Conservation (phyloP, 2,888 invertebrate species). For the Venusia cambrica region DNA sequence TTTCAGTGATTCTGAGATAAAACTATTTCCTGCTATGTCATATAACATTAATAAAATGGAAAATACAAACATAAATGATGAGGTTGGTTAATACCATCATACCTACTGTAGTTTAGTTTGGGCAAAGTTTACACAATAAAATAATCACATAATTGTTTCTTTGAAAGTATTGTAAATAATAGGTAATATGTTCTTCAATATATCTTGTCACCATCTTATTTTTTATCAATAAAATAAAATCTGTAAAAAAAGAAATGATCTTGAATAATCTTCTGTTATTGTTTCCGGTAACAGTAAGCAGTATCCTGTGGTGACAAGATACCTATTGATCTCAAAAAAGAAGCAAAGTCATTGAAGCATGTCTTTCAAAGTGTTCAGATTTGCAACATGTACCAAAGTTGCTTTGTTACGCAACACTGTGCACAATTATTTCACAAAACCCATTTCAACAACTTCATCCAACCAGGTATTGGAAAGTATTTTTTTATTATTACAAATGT, state of each 20-base stretch:
- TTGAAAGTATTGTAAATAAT: too few relatives aligned
- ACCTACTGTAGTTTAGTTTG: constrained; percentile 24
- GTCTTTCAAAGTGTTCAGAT: constrained; percentile 52
- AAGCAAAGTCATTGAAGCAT: constrained; percentile 51
- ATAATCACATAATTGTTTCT: too few relatives aligned
- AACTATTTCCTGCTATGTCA: constrained; percentile 54
- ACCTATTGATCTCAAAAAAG: constrained; percentile 45
- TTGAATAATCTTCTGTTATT: constrained; percentile 38
- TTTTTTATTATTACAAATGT: too few relatives aligned
- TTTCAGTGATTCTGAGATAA: constrained; percentile 75
- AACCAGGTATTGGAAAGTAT: constrained; percentile 63
- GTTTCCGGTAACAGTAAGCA: constrained; percentile 58
- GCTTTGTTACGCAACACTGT: constrained; percentile 51
- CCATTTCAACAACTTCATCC: constrained; percentile 64
- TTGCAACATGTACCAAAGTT: constrained; percentile 46
- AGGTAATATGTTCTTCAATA: too few relatives aligned
- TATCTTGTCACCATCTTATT: too few relatives aligned
- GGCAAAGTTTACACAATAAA: too few relatives aligned
- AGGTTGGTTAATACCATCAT: constrained; percentile 49
- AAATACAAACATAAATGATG: constrained; percentile 47
- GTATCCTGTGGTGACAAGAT: constrained; percentile 65
- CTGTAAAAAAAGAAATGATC: too few relatives aligned
- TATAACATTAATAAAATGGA: constrained; percentile 41
- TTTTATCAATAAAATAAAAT: too few relatives aligned
- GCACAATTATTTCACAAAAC: constrained; percentile 55